Base-by-base conservation (phyloP, 2,888 invertebrate genomes). In the Cheilosia pagana region DNA sequence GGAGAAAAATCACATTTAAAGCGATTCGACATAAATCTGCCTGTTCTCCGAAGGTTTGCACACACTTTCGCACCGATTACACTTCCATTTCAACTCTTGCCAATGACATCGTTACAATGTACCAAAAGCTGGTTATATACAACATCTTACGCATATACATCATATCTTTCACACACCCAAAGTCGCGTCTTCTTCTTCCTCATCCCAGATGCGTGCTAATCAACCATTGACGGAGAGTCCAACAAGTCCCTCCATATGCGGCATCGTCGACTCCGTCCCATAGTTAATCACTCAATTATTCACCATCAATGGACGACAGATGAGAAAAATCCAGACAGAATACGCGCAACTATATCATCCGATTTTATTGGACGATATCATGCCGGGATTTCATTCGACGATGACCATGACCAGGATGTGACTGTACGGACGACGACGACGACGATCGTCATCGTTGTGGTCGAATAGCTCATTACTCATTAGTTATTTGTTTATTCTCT, bases 361-460 rank as follows among this genome's bases (percentile, higher is more conserved):
- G 68, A 81, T 86, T 86, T 86, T 86, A 86, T 86, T 86, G 86
- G 81, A 81, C 81, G 76, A 72, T 86, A 81, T 76, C 85, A 76
- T 68, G 85, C 70, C 62, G 71, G 50, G 85, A 86, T 86, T 81
- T 76, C 70, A 75, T 81, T 81, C 71, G 81, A 67, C 72, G 41
- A 78, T 59, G 74, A 59, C 70, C 83, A 70, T 70, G n/a, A 39
- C 59, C 39, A 65, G 28, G 55, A n/a, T 10, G 45, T 45, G 39
- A 53, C 74, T 75, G 67, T 65, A 70, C 62, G 59, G 59, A 85
- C 60, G 74, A 62, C 71, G 10, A 59, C 60, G 50, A 78, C 62
- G 68, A 70, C 52, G 16, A 39, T 62, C 39, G 41, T 60, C 59
- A 70, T 57, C 57, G 62, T 65, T 45, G 60, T 63, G 72, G 53